Conservation (phyloP, 1,140 invertebrate species). For the Lineus longissimus region DNA sequence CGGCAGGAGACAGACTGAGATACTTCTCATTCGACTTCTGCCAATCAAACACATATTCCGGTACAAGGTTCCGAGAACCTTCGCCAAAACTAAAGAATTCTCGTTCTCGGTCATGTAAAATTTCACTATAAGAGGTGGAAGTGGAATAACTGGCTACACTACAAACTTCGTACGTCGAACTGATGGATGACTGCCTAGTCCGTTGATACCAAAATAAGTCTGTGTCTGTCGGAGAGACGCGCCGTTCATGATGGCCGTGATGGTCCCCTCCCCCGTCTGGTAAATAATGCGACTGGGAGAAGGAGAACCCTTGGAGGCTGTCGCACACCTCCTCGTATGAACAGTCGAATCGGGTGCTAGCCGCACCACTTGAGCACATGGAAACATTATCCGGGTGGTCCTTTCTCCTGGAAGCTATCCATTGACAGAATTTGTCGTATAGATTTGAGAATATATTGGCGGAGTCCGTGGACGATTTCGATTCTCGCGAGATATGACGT, state of each 20-base stretch:
- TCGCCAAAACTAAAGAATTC: neutral
- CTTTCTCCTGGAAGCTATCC: neutral
- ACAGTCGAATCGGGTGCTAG: neutral
- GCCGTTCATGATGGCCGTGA: neutral
- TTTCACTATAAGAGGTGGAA: neutral
- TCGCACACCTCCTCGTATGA: conserved; percentile 1
- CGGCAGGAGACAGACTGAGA: neutral
- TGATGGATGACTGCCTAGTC: neutral
- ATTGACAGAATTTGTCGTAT: neutral
- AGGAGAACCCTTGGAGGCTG: too few relatives aligned
- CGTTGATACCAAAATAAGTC: neutral
- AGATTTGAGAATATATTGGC: conserved; percentile 4
- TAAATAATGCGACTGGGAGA: too few relatives aligned
- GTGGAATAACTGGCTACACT: neutral
- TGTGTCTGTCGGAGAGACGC: neutral
- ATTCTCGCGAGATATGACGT: neutral
- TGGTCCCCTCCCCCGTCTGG: neutral
- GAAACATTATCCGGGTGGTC: neutral
- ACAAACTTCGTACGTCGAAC: neutral
- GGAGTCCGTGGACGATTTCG: neutral
- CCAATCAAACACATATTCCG: neutral
- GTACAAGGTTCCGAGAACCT: neutral
- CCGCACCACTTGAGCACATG: conserved; percentile 5
- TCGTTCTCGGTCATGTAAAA: neutral
- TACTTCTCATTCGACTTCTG: conserved; percentile 3